A percentile compares a stretch with the other conserved stretches of the same genome.
Conservation (phyloP, 2,797 vertebrate species). For the Syndactyla subalaris region DNA sequence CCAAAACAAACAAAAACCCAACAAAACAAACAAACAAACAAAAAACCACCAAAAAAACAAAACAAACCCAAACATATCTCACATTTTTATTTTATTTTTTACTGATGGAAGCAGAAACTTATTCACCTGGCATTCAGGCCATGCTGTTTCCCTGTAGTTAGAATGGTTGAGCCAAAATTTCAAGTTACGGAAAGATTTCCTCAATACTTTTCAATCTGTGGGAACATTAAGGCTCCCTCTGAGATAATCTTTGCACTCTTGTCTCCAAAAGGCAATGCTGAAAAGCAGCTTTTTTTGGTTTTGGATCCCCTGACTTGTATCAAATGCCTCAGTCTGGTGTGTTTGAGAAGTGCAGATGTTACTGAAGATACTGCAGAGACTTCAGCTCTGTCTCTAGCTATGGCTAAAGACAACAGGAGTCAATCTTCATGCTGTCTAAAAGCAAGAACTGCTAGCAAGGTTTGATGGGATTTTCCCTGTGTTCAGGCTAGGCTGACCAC, state of each 20-base stretch:
- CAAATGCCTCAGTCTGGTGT: background rate
- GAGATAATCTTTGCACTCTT: background rate
- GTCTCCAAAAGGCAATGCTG: background rate
- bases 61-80: background rate
- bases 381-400: background rate
- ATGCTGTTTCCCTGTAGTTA: background rate
- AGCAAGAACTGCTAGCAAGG: background rate
- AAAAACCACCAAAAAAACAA: too few species aligned
- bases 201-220: background rate
- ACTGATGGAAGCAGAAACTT: background rate
- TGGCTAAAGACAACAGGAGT: background rate
- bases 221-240: background rate
- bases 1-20: too few species aligned
- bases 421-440: background rate
- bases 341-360: background rate
- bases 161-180: background rate
- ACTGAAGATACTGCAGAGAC: background rate
- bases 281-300: background rate
- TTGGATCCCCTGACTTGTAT: background rate
- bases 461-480: background rate
- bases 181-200: background rate
- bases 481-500: background rate
- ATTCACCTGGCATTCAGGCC: background rate
- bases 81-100: background rate
- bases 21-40: too few species aligned